Evolutionary conservation across 2,888 invertebrate species (phyloP).

Genomic region (Amphipoea lucens): DNA sequence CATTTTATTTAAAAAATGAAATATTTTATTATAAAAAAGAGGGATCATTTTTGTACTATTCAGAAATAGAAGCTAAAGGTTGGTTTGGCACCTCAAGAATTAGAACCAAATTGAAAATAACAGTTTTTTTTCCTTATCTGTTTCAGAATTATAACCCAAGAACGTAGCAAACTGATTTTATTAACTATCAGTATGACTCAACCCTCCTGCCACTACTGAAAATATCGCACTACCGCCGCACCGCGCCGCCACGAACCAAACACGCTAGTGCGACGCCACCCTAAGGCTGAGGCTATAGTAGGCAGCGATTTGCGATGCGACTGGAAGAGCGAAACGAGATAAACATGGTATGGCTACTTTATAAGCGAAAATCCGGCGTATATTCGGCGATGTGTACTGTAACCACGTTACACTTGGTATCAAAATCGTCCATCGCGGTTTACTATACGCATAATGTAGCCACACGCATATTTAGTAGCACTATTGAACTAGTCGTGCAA

Average conservation of each 20-base stretch:
- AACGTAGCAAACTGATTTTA: neutral
- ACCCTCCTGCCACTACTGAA: neutral
- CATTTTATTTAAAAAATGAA: constrained; percentile 3
- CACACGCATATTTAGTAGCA: too few relatives aligned
- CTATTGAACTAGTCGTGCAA: too few relatives aligned
- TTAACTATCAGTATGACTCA: neutral
- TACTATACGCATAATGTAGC: too few relatives aligned
- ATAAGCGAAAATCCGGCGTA: too few relatives aligned
- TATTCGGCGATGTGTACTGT: too few relatives aligned
- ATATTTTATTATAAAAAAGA: neutral
- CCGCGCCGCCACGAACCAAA: neutral
- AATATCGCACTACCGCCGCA: constrained; percentile 1
- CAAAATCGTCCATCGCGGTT: too few relatives aligned
- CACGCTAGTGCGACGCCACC: constrained; percentile 15
- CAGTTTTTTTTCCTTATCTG: neutral
- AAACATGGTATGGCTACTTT: too few relatives aligned
- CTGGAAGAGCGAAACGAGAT: too few relatives aligned
- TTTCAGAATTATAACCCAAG: neutral
- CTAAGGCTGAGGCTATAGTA: neutral
- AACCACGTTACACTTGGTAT: too few relatives aligned
- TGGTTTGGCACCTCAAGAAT: neutral
- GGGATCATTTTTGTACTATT: neutral
- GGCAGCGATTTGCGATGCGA: too few relatives aligned
- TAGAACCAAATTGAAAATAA: neutral
- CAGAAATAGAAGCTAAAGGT: neutral